These are phyloP conservation scores for Halcyon malimbica DNA, from an alignment of 2,113 vertebrate species.

Conservation along the genomic window DNA sequence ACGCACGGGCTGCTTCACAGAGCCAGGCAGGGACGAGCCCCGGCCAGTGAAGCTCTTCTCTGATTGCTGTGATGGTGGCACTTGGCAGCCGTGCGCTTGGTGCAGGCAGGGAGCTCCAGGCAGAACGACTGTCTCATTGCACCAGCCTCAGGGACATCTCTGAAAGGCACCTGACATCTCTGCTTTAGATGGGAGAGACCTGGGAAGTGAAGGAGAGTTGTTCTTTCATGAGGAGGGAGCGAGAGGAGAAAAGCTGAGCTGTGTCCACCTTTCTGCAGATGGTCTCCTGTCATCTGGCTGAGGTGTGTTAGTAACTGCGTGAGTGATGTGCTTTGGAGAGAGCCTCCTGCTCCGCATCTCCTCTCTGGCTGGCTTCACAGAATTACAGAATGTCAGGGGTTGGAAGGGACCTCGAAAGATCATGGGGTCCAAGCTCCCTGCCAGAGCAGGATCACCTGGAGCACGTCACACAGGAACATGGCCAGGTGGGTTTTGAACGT, in stretches of 20 bases:
- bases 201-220: background rate
- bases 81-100: background rate
- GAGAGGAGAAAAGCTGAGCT: background rate
- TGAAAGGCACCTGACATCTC: background rate
- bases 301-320: background rate
- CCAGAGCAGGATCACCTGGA: too few relatives aligned
- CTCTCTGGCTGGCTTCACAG: background rate
- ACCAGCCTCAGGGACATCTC: background rate
- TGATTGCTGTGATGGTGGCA: background rate
- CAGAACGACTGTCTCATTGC: background rate
- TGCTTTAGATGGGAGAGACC: background rate
- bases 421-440: too few relatives aligned
- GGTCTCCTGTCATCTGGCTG: background rate
- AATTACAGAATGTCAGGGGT: too few relatives aligned
- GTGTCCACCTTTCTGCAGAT: background rate
- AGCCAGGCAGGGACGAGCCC: background rate
- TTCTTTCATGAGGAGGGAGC: background rate
- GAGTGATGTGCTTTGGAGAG: background rate
- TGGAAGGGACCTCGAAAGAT: too few relatives aligned
- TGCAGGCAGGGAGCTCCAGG: background rate
- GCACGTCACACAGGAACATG: too few relatives aligned
- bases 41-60: background rate
- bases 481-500: too few relatives aligned
- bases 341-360: background rate
- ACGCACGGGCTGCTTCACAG: background rate